Evolutionary conservation across 2,888 invertebrate species (phyloP).

Genomic region (Formica aserva): DNA sequence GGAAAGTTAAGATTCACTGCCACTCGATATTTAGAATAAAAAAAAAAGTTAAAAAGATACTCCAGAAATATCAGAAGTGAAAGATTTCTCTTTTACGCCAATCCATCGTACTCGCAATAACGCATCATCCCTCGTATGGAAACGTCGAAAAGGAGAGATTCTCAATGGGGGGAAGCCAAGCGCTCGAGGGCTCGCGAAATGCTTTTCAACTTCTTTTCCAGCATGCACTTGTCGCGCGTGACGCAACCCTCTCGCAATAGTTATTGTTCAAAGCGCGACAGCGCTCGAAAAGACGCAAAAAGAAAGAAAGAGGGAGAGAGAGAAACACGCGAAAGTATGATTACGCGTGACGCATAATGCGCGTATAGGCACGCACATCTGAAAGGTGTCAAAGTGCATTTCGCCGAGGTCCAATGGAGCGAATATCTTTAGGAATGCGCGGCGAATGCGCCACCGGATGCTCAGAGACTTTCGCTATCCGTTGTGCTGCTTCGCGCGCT

Average conservation of each 20-base stretch:
- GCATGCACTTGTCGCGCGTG: constrained; percentile 30
- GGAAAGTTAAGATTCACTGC: neutral
- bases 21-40: neutral
- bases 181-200: constrained; percentile 48
- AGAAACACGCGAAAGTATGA: constrained; percentile 48
- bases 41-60: neutral
- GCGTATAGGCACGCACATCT: neutral
- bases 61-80: neutral
- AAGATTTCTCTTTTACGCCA: neutral
- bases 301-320: constrained; percentile 12
- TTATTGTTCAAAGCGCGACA: constrained; percentile 52
- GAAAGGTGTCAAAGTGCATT: constrained; percentile 51
- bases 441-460: neutral
- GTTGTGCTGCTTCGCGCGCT: constrained; percentile 30
- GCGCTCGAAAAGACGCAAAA: constrained; percentile 37
- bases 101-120: constrained; percentile 40
- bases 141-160: constrained; percentile 7
- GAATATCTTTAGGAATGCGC: constrained; percentile 49
- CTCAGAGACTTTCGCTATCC: constrained; percentile 46
- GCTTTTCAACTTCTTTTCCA: constrained; percentile 46
- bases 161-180: constrained; percentile 18
- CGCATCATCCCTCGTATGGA: constrained; percentile 29
- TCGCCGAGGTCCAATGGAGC: constrained; percentile 31
- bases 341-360: constrained; percentile 58
- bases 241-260: constrained; percentile 35